Conservation (phyloP, 2,797 vertebrate genomes). For the Melopsittacus undulatus region DNA sequence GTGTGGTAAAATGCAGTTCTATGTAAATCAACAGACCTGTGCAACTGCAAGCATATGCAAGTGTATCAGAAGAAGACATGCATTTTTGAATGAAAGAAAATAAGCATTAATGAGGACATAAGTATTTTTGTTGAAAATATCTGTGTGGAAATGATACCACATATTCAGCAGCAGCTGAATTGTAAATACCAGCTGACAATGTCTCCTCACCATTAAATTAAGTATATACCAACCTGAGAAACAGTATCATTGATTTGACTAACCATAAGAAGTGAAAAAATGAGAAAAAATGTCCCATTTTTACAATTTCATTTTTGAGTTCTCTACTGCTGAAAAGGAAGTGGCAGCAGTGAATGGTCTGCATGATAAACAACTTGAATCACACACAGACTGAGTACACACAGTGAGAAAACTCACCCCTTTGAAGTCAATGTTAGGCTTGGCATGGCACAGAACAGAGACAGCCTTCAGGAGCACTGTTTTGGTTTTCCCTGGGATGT, state of each 20-base stretch:
- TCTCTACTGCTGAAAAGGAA: neutral
- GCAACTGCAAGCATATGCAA: neutral
- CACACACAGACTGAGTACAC: neutral
- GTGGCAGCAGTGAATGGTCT: neutral
- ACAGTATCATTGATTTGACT: neutral
- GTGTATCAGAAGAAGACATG: neutral
- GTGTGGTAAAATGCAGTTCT: neutral
- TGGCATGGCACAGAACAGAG: accelerated
- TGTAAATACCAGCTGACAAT: neutral
- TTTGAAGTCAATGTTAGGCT: neutral
- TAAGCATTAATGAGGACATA: neutral
- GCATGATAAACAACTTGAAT: neutral
- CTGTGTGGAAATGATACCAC: neutral
- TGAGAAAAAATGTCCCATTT: neutral
- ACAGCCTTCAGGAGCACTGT: neutral
- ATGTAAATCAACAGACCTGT: neutral
- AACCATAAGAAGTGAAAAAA: neutral
- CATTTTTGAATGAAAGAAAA: neutral
- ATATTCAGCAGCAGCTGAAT: neutral
- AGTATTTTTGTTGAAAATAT: neutral
- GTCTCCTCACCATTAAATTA: neutral
- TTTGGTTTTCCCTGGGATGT: neutral
- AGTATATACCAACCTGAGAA: neutral
- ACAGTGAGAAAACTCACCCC: neutral
- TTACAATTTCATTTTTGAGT: slow-evolving; percentile 20